These are phyloP conservation scores for Beaufortia kweichowensis DNA, from an alignment of 2,113 vertebrate species.

Conservation along the genomic window DNA sequence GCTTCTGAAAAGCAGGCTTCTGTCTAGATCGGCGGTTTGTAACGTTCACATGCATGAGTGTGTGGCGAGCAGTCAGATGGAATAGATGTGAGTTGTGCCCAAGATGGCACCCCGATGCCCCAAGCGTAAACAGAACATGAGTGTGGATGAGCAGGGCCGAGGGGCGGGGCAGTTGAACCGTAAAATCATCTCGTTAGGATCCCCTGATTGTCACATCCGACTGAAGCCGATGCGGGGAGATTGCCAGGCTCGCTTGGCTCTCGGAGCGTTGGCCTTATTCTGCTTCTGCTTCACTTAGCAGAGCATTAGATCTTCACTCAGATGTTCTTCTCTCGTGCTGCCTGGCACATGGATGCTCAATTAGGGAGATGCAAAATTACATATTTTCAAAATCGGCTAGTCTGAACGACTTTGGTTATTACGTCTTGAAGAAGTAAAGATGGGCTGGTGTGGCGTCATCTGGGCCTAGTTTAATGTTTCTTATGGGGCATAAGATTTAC, in stretches of 20 bases:
- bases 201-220: conserved; percentile 46
- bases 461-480: too few relatives aligned
- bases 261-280: conserved; percentile 9
- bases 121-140: conserved; percentile 39
- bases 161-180: conserved; percentile 39
- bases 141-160: conserved; percentile 25
- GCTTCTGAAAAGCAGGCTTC: background rate
- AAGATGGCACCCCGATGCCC: conserved; percentile 49
- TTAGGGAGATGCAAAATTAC: too few relatives aligned
- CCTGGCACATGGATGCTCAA: background rate
- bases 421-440: too few relatives aligned
- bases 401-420: too few relatives aligned
- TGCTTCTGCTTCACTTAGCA: conserved; percentile 32
- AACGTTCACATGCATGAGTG: conserved; percentile 25
- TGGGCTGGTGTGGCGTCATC: too few relatives aligned
- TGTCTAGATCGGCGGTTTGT: background rate
- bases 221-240: conserved; percentile 41
- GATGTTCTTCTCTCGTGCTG: conserved; percentile 17
- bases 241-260: background rate
- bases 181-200: conserved; percentile 54
- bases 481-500: too few relatives aligned
- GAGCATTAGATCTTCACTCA: conserved; percentile 22
- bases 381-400: too few relatives aligned
- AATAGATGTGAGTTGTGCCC: conserved; percentile 40
- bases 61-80: conserved; percentile 41